Evolutionary conservation across 1,140 invertebrate genomes (phyloP), one percentile per base, ranked within the genome.

Genomic region (Chionoecetes opilio): DNA sequence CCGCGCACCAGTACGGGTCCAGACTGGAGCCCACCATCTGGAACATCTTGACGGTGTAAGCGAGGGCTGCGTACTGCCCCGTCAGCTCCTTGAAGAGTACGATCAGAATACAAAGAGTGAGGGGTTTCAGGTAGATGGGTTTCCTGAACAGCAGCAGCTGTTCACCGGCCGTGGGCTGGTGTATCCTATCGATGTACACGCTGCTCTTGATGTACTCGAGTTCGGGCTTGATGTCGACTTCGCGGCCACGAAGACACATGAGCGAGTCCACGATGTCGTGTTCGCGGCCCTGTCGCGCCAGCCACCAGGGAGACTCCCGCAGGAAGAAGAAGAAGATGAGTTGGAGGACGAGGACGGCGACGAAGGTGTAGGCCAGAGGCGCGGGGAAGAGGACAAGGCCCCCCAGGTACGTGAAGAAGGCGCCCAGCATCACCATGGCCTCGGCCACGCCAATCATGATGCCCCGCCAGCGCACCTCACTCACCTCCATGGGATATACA

Each of bases 401-500:
- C 1, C 38, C 93, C 53, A 94, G 32, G 87, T 94, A 94, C 3
- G 93, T 94, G 26, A 94, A 37, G 75, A 94, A 94, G 34, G 88
- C 93, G 0, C 93, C 93, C 87, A 94, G 35, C 93, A 94, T 94
- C 53, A 94, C 93, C 93, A 94, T 94, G 26, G 93, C 93, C 34
- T 94, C 93, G 0, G 93, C 38, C 53, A 94, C 75, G 32, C 93
- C 63, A 0, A 84, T 41, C 87, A 91, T 91, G 63, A 94, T 90
- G 63, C 93, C 88, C 6, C 93, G 86, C 88, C 93, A 94, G 46
- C 93, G 37, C 5, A 88, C 75, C 21, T 46, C 26, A 82, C 93
- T 94, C 34, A 94, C 93, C 93, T 94, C 93, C 21, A 88, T 63
- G 8, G 93, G 93, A 37, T 94, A 94, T 0, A 94, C 93, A 11